phyloP scores from a whole-genome alignment of 2,888 invertebrate species.

The Autographa gamma region DNA sequence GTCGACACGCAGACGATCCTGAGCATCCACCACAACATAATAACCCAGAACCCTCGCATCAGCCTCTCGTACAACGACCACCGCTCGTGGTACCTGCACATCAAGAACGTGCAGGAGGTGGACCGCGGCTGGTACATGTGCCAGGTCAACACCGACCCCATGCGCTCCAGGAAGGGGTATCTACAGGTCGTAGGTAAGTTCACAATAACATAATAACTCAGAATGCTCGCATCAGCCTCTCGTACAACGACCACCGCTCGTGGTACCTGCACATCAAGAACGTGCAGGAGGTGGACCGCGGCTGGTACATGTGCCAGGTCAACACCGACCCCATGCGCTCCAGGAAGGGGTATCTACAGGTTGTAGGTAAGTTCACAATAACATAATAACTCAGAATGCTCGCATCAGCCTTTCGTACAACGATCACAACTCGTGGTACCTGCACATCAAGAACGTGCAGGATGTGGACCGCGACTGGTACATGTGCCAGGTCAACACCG shows the following conservation, averaged over 20 bases:
- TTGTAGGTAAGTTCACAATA: conserved; percentile 92
- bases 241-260: conserved; percentile 96
- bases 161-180: conserved; percentile 96
- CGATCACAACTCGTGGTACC: conserved; percentile 97
- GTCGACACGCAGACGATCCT: conserved; percentile 97
- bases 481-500: conserved; percentile 97
- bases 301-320: conserved; percentile 98
- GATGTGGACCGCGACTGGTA: conserved; percentile 97
- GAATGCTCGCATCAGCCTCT: conserved; percentile 95
- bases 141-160: conserved; percentile 98
- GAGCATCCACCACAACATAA: conserved; percentile 97
- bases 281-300: conserved; percentile 95
- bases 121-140: conserved; percentile 98
- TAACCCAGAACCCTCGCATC: conserved; percentile 96
- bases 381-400: conserved; percentile 92
- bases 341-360: conserved; percentile 96
- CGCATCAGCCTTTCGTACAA: conserved; percentile 96
- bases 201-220: conserved; percentile 87
- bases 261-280: conserved; percentile 97
- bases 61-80: conserved; percentile 96
- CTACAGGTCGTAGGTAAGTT: conserved; percentile 96
- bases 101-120: conserved; percentile 95
- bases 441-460: conserved; percentile 96
- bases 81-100: conserved; percentile 97
- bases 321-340: conserved; percentile 98